Conservation (phyloP, 1,140 invertebrate genomes). For the Mylabris phalerata region DNA sequence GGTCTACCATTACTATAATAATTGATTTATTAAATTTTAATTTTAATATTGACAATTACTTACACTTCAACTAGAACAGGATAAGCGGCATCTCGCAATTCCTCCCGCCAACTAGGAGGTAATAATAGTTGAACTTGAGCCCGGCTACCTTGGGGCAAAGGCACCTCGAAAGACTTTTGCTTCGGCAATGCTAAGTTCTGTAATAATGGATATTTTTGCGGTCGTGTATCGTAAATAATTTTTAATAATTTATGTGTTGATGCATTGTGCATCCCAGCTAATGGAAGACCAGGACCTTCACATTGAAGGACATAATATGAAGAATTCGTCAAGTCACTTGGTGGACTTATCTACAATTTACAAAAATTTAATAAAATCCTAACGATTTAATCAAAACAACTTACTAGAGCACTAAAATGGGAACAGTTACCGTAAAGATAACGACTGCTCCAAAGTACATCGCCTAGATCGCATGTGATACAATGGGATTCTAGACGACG, state of each 20-base stretch:
- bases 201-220: conserved; percentile 54
- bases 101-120: conserved; percentile 75
- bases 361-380: background rate
- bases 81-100: conserved; percentile 75
- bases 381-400: conserved; percentile 4
- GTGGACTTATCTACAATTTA: conserved; percentile 21
- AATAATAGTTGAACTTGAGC: conserved; percentile 73
- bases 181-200: conserved; percentile 66
- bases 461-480: conserved; percentile 68
- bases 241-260: conserved; percentile 62
- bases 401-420: conserved; percentile 67
- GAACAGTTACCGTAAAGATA: conserved; percentile 73
- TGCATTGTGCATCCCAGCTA: conserved; percentile 67
- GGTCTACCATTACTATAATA: conserved; percentile 78
- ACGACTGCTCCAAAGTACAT: conserved; percentile 62
- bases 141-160: conserved; percentile 66
- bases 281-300: conserved; percentile 68
- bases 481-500: conserved; percentile 66
- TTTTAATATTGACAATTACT: conserved; percentile 33
- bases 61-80: conserved; percentile 77
- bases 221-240: conserved; percentile 68
- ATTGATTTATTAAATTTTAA: background rate
- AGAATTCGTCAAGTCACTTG: conserved; percentile 39
- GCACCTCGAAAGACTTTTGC: conserved; percentile 67
- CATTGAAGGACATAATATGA: conserved; percentile 72